Evolutionary conservation across 2,888 invertebrate genomes (phyloP), one percentile per base, ranked within the genome.

Genomic region (Auanema freiburgensis): DNA sequence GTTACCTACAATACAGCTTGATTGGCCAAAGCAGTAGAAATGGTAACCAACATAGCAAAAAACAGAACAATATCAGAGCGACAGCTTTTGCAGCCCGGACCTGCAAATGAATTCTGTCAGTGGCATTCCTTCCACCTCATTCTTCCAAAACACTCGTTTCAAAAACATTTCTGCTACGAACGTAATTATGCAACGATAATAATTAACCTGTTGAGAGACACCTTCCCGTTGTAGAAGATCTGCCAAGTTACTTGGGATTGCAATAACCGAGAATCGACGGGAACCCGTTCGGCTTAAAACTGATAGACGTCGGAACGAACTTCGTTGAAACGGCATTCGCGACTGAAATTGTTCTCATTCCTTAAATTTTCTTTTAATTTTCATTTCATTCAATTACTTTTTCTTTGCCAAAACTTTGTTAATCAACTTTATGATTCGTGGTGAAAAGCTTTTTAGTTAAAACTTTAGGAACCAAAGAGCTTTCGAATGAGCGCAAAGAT

Each of bases 21-120:
- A 79, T 43, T 1, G 80, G 80, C 79, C 80, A 79, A 24, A 79
- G 50, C 21, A 81, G 68, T 14, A 78, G 51, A 57, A 77, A 79
- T 1, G 80, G 80, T 21, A 79, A 55, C 80, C 80, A 80, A 33
- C 75, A 82, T 43, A 81, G 51, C 16, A 80, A 66, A 55, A 80
- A 74, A 62, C 76, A 76, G 56, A 61, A 69, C 40, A 72, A 66
- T 49, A 80, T 79, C 14, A 74, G 54, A 4, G 76, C 76, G 3
- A 80, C 77, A 14, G 79, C 79, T 44, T 74, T 71, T n/a, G 79
- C 79, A 1, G 80, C 81, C 25, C 72, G 70, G 14, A 79, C 56
- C 60, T 62, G 58, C 16, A 55, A 63, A 41, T 21, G 25, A 0
- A 5, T 23, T 60, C 16, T 21, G 11, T 52, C 23, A 12, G 53